Conservation (phyloP, 2,797 vertebrate species). For the Ispidina picta region DNA sequence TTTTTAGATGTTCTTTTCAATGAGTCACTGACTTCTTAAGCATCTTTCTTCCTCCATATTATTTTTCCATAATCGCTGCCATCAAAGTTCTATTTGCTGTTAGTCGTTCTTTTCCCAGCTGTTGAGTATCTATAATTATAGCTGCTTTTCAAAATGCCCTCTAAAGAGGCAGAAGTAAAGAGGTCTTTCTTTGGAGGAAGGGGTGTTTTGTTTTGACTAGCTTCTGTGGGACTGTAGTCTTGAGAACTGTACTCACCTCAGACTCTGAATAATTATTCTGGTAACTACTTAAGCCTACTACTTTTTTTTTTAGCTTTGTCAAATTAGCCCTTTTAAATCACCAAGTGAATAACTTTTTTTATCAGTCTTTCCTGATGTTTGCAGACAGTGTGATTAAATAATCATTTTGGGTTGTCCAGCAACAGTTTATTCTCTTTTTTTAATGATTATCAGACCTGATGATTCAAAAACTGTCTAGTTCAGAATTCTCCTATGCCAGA, state of each 20-base stretch:
- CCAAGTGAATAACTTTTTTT: background rate
- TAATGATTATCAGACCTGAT: background rate
- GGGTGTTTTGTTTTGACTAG: background rate
- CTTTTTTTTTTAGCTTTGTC: conserved; percentile 4
- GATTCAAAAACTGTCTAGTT: background rate
- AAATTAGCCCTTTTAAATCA: background rate
- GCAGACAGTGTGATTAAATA: background rate
- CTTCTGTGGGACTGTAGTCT: background rate
- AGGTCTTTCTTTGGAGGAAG: background rate
- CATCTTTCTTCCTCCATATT: conserved; percentile 23
- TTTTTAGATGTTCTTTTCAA: background rate
- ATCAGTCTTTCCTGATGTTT: background rate
- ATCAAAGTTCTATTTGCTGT: conserved; percentile 37
- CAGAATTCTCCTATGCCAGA: background rate
- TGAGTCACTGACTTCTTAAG: background rate
- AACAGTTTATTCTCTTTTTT: background rate
- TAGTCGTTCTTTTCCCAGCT: conserved; percentile 40
- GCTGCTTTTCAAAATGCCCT: conserved; percentile 22
- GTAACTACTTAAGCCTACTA: background rate
- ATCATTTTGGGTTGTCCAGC: background rate
- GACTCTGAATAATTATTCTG: background rate
- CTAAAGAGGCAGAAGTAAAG: background rate
- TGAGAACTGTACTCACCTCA: background rate
- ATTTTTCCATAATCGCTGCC: conserved; percentile 38
- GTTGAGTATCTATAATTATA: conserved; percentile 53